These are phyloP conservation scores for Rhagoletis pomonella DNA, from an alignment of 1,140 invertebrate species.

Conservation along the genomic window DNA sequence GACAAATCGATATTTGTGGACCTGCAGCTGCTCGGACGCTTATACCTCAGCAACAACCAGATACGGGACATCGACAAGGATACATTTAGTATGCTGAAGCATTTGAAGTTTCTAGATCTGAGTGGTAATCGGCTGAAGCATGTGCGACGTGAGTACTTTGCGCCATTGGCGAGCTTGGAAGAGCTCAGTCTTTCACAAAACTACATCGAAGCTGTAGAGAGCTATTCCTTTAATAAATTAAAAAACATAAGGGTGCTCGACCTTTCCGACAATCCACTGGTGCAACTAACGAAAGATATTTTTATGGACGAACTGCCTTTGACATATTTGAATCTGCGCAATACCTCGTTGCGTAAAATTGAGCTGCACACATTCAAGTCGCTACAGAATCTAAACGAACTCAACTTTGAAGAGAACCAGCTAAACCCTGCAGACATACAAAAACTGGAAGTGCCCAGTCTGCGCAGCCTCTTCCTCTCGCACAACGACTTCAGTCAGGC, in stretches of 20 bases:
- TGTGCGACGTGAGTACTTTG: slow-evolving; percentile 81
- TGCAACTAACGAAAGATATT: slow-evolving; percentile 78
- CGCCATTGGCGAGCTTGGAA: slow-evolving; percentile 79
- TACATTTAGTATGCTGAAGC: slow-evolving; percentile 84
- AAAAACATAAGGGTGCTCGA: slow-evolving; percentile 80
- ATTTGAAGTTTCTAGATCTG: slow-evolving; percentile 85
- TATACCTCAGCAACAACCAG: slow-evolving; percentile 89
- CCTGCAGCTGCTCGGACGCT: slow-evolving; percentile 82
- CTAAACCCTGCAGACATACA: slow-evolving; percentile 80
- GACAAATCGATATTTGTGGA: slow-evolving; percentile 84
- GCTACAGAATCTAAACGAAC: slow-evolving; percentile 80
- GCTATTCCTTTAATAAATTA: slow-evolving; percentile 79
- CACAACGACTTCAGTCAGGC: slow-evolving; percentile 85
- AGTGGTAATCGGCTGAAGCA: slow-evolving; percentile 83
- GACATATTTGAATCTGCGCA: slow-evolving; percentile 76
- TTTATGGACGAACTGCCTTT: slow-evolving; percentile 80
- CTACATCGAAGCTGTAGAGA: slow-evolving; percentile 78
- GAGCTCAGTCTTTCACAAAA: slow-evolving; percentile 81
- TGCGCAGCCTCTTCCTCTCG: slow-evolving; percentile 83
- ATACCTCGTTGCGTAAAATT: slow-evolving; percentile 76
- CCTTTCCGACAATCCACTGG: slow-evolving; percentile 80
- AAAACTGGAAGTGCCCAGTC: slow-evolving; percentile 82
- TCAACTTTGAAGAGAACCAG: slow-evolving; percentile 84
- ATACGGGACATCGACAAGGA: slow-evolving; percentile 87
- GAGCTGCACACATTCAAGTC: slow-evolving; percentile 80